Conservation (phyloP, 2,888 invertebrate species). For the Tiliacea aurago region DNA sequence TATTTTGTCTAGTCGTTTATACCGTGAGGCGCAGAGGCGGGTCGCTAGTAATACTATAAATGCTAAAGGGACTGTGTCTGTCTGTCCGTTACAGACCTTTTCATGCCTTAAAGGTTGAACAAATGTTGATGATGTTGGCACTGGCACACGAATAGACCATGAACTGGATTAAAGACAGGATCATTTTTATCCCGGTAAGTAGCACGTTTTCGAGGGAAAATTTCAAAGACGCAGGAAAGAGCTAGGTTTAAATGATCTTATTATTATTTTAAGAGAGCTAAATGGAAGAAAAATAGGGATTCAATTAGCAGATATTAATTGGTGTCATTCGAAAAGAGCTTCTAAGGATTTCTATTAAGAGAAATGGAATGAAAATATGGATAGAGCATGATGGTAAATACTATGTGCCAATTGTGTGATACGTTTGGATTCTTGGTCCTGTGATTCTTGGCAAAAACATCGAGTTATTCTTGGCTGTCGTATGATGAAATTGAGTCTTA, state of each 20-base stretch:
- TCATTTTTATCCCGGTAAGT: background rate
- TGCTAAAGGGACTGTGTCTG: background rate
- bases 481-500: too few species aligned
- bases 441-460: background rate
- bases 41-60: background rate
- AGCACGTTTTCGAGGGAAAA: too few species aligned
- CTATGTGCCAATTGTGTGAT: background rate
- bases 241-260: background rate
- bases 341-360: conserved; percentile 7
- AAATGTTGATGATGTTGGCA: background rate
- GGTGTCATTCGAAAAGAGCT: background rate
- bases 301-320: conserved; percentile 6
- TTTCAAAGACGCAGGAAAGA: background rate
- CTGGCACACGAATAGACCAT: background rate
- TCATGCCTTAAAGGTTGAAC: background rate
- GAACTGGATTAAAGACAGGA: too few species aligned
- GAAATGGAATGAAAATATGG: conserved; percentile 20
- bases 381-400: background rate
- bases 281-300: conserved; percentile 33
- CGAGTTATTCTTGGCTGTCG: background rate
- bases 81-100: background rate
- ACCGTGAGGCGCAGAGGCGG: background rate
- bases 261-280: background rate
- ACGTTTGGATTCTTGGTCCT: background rate
- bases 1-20: background rate